Evolutionary conservation across 2,888 invertebrate genomes (phyloP), one percentile per base, ranked within the genome.

Genomic region (Hyppa rectilinea): DNA sequence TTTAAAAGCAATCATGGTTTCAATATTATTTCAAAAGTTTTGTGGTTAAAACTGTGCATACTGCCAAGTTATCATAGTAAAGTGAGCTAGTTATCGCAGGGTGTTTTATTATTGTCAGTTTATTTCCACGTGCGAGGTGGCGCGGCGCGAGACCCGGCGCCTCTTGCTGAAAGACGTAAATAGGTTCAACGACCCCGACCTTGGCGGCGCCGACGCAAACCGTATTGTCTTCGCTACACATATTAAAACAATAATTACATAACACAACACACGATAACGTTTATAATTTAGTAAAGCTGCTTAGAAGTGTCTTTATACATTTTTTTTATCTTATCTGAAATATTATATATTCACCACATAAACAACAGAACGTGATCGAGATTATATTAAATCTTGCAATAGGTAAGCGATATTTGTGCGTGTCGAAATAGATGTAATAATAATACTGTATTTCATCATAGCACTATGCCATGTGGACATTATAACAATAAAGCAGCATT

Each of bases 181-280:
- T 91, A 90, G 87, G 95, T 94, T 95, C 94, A 94, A 89, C 81
- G 93, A 93, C 92, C 94, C 89, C 92, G 93, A 95, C 95, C 95
- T 95, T 95, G 95, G 84, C 89, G 91, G 87, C 89, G 78, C 78
- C 83, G 91, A 85, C 89, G 90, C 86, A 91, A 91, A 89, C 84
- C 87, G 85, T 90, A 92, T 91, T 92, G 91, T 91, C 86, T 91
- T 88, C 86, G 77, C 81, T 81, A 85, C 75, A 85, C 71, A 82
- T 73, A 85, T 85, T 83, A 71, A 83, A 87, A 87, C 85, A 87
- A 89, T 86, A 78, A 87, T 88, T 89, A 88, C 83, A 82, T 85
- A 88, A 86, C 73, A 72, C 61, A 72, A 74, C 75, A 79, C 65
- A 73, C 75, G 78, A 84, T 81, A 78, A 68, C 60, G 68, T 63